Conservation (phyloP, 23 tunicate species). For the Ciona savignyi region DNA sequence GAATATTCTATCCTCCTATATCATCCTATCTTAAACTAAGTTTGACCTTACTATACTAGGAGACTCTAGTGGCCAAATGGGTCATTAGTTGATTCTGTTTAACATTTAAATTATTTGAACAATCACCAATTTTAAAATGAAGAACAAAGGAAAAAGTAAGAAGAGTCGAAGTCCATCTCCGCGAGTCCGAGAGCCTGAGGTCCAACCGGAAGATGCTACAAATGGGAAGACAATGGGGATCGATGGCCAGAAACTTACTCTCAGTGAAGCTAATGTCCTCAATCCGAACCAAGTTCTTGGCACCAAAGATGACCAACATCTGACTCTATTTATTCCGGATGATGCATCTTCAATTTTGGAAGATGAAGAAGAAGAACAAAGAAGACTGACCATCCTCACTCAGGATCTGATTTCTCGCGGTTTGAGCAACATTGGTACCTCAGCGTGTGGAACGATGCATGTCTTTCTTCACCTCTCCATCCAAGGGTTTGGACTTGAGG, state of each 20-base stretch:
- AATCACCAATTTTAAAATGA: constrained; percentile 30
- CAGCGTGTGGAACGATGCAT: constrained; percentile 61
- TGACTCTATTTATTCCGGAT: constrained; percentile 63
- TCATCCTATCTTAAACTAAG: too few species aligned
- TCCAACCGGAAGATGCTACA: constrained; percentile 1
- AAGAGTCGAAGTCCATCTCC: constrained; percentile 38
- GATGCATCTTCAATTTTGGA: constrained; percentile 61
- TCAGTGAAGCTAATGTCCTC: constrained; percentile 46
- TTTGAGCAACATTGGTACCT: constrained; percentile 38
- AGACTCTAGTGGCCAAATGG: too few species aligned
- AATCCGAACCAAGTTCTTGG: constrained; percentile 54
- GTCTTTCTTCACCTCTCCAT: constrained; percentile 50
- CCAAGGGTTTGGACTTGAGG: constrained; percentile 47
- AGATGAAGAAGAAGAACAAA: constrained; percentile 29
- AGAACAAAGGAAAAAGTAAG: constrained; percentile 35
- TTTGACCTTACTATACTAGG: too few species aligned
- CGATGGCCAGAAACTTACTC: constrained; percentile 65
- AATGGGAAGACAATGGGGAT: constrained; percentile 14
- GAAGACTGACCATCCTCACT: constrained; percentile 16
- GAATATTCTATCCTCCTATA: too few species aligned
- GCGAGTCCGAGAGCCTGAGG: constrained; percentile 14
- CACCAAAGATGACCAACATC: constrained; percentile 2
- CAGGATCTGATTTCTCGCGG: constrained; percentile 23
- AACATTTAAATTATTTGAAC: too few species aligned
- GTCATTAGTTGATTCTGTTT: too few species aligned